Evolutionary conservation across 2,888 invertebrate species (phyloP).

Genomic region (Drosophila mimica): DNA sequence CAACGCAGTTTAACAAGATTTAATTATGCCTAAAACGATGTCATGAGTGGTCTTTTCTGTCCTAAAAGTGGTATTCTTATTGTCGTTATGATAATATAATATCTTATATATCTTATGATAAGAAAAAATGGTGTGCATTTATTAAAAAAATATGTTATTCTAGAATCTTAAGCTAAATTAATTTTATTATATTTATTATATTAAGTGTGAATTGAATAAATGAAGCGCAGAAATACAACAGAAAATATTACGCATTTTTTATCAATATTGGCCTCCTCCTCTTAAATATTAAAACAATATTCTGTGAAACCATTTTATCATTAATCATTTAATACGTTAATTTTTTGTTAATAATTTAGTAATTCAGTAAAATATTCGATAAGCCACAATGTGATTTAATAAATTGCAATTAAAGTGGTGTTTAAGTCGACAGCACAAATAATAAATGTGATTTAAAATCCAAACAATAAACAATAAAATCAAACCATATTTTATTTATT

Average conservation of each 20-base stretch:
- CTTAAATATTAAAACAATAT: background rate
- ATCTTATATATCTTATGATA: no score
- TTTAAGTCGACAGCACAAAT: background rate
- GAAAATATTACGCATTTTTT: background rate
- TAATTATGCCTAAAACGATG: background rate
- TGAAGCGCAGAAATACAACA: background rate
- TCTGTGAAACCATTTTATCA: background rate
- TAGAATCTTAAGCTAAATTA: background rate
- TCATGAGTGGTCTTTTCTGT: background rate
- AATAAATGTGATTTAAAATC: background rate
- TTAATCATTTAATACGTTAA: background rate
- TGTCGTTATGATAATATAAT: background rate
- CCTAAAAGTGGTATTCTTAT: background rate
- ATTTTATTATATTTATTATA: background rate
- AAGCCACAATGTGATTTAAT: background rate
- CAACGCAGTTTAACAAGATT: background rate
- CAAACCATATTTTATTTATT: background rate
- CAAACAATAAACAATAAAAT: background rate
- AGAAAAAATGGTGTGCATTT: background rate
- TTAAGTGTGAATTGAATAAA: background rate
- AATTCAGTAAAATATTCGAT: background rate
- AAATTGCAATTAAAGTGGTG: background rate
- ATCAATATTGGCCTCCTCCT: background rate
- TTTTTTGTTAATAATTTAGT: background rate
- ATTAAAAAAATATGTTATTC: background rate